Evolutionary conservation across 2,888 invertebrate species (phyloP).

Genomic region (Phymatocera aterrima): DNA sequence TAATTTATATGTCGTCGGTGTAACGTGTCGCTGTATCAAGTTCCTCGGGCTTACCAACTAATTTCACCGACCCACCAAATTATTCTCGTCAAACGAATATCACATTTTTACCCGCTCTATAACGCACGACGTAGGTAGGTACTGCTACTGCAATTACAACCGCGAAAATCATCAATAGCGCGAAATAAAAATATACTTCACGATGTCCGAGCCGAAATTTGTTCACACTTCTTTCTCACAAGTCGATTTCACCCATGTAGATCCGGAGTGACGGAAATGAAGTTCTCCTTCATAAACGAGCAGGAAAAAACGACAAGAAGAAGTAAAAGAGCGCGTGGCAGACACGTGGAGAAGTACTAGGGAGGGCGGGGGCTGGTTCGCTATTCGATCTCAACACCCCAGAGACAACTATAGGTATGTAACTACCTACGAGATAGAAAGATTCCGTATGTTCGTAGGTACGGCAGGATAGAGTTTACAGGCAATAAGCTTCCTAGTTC

Average conservation of each 20-base stretch:
- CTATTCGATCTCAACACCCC: background rate
- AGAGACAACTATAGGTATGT: background rate
- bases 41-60: constrained; percentile 47
- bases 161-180: no score
- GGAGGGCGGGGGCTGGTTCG: constrained; percentile 7
- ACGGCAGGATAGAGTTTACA: constrained; percentile 8
- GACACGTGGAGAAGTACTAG: constrained; percentile 11
- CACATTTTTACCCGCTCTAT: background rate
- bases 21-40: constrained; percentile 50
- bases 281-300: background rate
- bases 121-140: background rate
- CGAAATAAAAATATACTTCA: no score
- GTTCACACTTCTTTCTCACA: no score
- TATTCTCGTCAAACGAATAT: constrained; percentile 37
- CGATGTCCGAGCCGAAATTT: no score
- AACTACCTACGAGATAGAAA: background rate
- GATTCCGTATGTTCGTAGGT: background rate
- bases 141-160: background rate
- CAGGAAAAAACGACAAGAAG: background rate
- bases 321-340: constrained; percentile 23
- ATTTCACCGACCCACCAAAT: constrained; percentile 23
- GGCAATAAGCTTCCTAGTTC: constrained; percentile 16
- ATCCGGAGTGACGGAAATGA: background rate
- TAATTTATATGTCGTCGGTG: constrained; percentile 60
- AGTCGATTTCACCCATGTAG: no score